phyloP scores from a whole-genome alignment of 2,797 vertebrate species.

The Sebastolobus alascanus region DNA sequence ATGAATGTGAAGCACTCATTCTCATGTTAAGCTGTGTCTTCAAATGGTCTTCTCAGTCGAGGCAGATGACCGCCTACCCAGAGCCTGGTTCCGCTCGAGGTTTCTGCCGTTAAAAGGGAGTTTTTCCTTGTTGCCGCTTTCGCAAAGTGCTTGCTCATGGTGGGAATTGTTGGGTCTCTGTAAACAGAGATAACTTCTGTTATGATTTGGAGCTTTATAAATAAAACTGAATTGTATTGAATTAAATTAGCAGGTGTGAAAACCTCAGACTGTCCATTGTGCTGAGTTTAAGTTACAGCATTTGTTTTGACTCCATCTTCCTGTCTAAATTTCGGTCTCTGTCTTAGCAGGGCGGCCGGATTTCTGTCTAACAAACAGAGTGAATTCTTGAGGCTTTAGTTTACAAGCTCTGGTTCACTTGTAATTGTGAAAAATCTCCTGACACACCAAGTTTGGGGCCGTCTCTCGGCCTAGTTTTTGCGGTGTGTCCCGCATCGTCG shows the following conservation, averaged over 20 bases:
- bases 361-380: conserved; percentile 19
- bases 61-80: rapidly evolving
- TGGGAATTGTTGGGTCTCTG: not conserved
- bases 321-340: not conserved
- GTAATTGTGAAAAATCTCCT: not conserved
- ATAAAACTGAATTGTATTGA: conserved; percentile 1
- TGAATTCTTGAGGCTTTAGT: not conserved
- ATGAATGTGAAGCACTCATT: not conserved
- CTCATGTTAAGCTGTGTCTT: not conserved
- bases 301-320: conserved; percentile 21
- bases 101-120: not conserved
- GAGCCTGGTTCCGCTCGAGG: not conserved
- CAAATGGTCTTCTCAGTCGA: not conserved
- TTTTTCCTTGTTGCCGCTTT: not conserved
- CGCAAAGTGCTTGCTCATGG: not conserved
- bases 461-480: too few species aligned
- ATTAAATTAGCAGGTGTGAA: not conserved
- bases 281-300: not conserved
- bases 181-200: not conserved
- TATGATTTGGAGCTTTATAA: not conserved
- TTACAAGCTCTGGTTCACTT: conserved; percentile 19
- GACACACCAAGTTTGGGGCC: too few species aligned
- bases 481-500: too few species aligned
- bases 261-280: not conserved
- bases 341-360: not conserved